Conservation (phyloP, 2,888 invertebrate genomes). For the Steinernema scapterisci region DNA sequence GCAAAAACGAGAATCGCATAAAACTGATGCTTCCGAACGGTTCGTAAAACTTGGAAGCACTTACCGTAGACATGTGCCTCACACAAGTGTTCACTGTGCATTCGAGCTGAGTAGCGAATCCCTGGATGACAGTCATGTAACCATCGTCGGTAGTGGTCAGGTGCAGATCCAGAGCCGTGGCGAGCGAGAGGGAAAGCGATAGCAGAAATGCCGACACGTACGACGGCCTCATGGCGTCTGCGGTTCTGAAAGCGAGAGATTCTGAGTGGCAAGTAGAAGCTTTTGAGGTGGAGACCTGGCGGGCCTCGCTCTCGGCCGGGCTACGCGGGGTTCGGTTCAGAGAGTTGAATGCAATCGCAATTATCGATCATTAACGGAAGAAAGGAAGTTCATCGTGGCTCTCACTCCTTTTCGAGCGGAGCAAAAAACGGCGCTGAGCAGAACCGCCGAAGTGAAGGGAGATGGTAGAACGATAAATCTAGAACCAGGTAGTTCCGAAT, state of each 20-base stretch:
- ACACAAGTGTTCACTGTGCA: conserved; percentile 59
- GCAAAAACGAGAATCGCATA: too few species aligned
- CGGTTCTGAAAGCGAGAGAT: background rate
- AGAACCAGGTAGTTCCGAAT: conserved; percentile 21
- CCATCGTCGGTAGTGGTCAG: conserved; percentile 49
- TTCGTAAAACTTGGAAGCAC: background rate
- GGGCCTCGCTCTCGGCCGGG: conserved; percentile 10
- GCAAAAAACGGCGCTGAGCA: conserved; percentile 3
- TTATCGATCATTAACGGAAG: conserved; percentile 18
- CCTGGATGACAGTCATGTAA: conserved; percentile 60
- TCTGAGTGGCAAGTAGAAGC: background rate
- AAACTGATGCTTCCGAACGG: too few species aligned
- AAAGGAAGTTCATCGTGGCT: background rate
- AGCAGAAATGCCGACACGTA: background rate
- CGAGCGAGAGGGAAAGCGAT: background rate
- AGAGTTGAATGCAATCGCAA: conserved; percentile 16
- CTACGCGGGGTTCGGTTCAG: conserved; percentile 15
- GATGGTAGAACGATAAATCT: conserved; percentile 29
- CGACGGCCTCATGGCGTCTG: background rate
- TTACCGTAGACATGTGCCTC: conserved; percentile 17
- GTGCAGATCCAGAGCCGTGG: conserved; percentile 37
- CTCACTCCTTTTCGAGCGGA: conserved; percentile 22
- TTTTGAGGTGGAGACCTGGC: background rate
- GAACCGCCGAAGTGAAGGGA: conserved; percentile 17
- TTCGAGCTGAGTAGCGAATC: conserved; percentile 62